A percentile compares a stretch with the other conserved stretches of the same genome.
phyloP scores from a whole-genome alignment of 2,888 invertebrate species.

The Drosophila lutescens region DNA sequence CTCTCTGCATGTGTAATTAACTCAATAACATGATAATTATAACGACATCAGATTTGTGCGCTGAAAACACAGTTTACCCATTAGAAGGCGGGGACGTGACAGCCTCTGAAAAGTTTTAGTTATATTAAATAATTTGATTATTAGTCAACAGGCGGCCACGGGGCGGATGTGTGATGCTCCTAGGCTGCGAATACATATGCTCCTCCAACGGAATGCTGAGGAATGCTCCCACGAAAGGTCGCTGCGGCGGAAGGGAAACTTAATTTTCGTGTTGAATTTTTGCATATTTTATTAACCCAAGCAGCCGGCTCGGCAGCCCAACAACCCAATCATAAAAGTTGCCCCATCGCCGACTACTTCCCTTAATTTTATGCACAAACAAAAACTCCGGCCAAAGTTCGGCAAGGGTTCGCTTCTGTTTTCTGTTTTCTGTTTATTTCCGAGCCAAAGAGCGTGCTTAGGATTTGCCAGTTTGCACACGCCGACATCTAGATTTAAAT shows the following conservation, averaged over 20 bases:
- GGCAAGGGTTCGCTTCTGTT: conserved; percentile 38
- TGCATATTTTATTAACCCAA: conserved; percentile 77
- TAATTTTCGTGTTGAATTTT: conserved; percentile 71
- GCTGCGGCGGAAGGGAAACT: conserved; percentile 56
- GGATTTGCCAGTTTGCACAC: conserved; percentile 35
- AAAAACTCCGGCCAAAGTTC: conserved; percentile 64
- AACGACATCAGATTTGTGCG: conserved; percentile 48
- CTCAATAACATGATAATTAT: conserved; percentile 59
- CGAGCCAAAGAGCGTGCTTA: conserved; percentile 27
- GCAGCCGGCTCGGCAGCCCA: conserved; percentile 65
- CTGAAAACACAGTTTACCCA: conserved; percentile 56
- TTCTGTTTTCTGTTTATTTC: conserved; percentile 34
- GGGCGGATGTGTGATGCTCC: conserved; percentile 43
- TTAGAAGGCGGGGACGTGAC: conserved; percentile 52
- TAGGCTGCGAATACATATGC: conserved; percentile 25
- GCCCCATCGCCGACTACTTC: conserved; percentile 34
- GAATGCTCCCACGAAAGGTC: too few species aligned
- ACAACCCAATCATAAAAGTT: conserved; percentile 78
- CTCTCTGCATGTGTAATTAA: conserved; percentile 29
- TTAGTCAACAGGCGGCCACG: conserved; percentile 41
- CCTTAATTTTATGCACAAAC: conserved; percentile 77
- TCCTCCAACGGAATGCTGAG: conserved; percentile 18
- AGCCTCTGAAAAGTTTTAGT: conserved; percentile 55
- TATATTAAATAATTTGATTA: conserved; percentile 70
- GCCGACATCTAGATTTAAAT: conserved; percentile 56